Base-by-base conservation (phyloP, 2,888 invertebrate genomes). In the Lithophane ornitopus region DNA sequence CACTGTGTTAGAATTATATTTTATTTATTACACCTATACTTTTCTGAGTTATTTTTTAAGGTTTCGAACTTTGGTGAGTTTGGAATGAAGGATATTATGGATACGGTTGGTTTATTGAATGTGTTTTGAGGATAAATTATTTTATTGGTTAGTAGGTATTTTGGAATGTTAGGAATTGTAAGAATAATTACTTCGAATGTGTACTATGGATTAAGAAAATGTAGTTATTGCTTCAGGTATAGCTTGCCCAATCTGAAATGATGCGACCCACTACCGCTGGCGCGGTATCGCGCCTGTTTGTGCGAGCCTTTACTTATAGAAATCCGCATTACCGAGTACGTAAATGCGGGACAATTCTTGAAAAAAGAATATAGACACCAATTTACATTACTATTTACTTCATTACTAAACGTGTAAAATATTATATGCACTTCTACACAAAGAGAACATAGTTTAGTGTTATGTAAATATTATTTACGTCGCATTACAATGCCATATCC, bases 1-100 rank as follows among this genome's bases (percentile, higher is more conserved):
- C 91, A 91, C 91, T 90, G 90, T 85, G 78, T 82, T 76, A 74
- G 76, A 82, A 78, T 84, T 80, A 81, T 75, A 80, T 81, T 84
- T 86, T 85, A 84, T 87, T 86, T 87, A 85, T 85, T 78, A 81
- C 11, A 73, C 28, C 44, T 65, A 74, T 74, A 78, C 78, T 80
- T 84, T 81, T 65, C 66, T 0, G 67, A 69, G 56, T 81, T 62
- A 70, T 70, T 73, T 84, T 81, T 62, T n/a, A 62, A 34, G 39
- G 44, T 63, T 76, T 7, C 56, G 26, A 72, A 12, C 49, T 69
- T 61, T 4, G 4, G 22, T 68, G 39, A 62, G n/a, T 58, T 75
- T 16, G 6, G 28, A 62, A 74, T 63, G 7, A 49, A 39, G 44
- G 19, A 52, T 46, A 34, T n/a, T n/a, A 28, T 68, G n/a, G 14